These are phyloP conservation scores for Xylophagus ater DNA, from an alignment of 2,888 invertebrate species.

Conservation along the genomic window DNA sequence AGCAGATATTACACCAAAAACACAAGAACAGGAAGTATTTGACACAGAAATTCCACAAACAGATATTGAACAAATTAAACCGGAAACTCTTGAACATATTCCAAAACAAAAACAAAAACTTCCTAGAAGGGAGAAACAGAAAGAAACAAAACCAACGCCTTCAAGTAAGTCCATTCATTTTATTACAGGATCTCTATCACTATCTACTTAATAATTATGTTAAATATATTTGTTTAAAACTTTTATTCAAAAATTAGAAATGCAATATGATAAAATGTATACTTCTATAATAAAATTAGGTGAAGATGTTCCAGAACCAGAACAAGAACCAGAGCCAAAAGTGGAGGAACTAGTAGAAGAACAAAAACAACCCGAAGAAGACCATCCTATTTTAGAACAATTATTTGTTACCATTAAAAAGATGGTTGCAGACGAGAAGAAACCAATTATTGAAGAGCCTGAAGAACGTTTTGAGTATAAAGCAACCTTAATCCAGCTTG, in stretches of 20 bases:
- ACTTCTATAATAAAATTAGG: neutral
- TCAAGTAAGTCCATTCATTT: slow-evolving; percentile 10
- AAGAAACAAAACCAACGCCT: slow-evolving; percentile 19
- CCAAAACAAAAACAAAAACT: slow-evolving; percentile 37
- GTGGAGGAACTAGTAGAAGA: slow-evolving; percentile 19
- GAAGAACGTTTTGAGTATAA: slow-evolving; percentile 30
- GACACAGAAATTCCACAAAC: slow-evolving; percentile 21
- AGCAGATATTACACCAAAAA: slow-evolving; percentile 24
- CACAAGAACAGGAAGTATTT: slow-evolving; percentile 23
- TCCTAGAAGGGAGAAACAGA: slow-evolving; percentile 36
- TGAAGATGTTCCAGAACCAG: slow-evolving; percentile 5
- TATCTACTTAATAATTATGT: too few relatives aligned
- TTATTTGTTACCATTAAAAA: neutral
- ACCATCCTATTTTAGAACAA: too few relatives aligned
- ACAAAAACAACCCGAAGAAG: slow-evolving; percentile 13
- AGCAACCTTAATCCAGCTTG: too few relatives aligned
- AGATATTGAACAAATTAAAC: slow-evolving; percentile 27
- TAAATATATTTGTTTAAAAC: too few relatives aligned
- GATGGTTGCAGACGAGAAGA: neutral
- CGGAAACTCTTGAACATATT: slow-evolving; percentile 20
- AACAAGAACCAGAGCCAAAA: slow-evolving; percentile 4
- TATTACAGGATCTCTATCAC: too few relatives aligned
- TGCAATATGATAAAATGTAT: neutral
- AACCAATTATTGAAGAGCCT: slow-evolving; percentile 26
- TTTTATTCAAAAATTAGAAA: too few relatives aligned